phyloP scores from a whole-genome alignment of 2,113 vertebrate species.

The Argyrosomus japonicus region DNA sequence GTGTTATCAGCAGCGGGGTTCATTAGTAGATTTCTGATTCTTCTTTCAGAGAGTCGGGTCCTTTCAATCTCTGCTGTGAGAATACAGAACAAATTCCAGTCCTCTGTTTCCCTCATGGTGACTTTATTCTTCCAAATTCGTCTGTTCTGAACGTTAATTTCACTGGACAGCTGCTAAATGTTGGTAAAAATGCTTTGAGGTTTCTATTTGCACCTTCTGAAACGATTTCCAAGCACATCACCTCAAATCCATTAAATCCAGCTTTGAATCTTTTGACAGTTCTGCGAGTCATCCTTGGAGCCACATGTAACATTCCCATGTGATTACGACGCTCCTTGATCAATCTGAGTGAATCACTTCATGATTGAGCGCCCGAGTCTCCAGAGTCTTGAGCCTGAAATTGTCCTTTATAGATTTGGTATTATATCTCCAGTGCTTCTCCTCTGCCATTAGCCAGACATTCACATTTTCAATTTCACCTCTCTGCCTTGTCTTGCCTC shows the following conservation, averaged over 20 bases:
- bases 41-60: slow-evolving; percentile 22
- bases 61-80: slow-evolving; percentile 50
- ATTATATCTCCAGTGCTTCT: slow-evolving; percentile 70
- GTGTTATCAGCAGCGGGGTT: slow-evolving; percentile 51
- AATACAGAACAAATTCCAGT: slow-evolving; percentile 36
- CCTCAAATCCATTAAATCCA: slow-evolving; percentile 72
- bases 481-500: slow-evolving; percentile 64
- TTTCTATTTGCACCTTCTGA: slow-evolving; percentile 71
- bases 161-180: slow-evolving; percentile 71
- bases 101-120: slow-evolving; percentile 7
- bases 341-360: slow-evolving; percentile 76
- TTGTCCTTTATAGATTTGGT: slow-evolving; percentile 81
- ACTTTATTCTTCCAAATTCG: slow-evolving; percentile 39
- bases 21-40: slow-evolving; percentile 60
- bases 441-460: slow-evolving; percentile 67
- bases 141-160: slow-evolving; percentile 61
- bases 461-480: slow-evolving; percentile 78
- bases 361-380: slow-evolving; percentile 69
- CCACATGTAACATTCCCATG: slow-evolving; percentile 74
- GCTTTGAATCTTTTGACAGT: slow-evolving; percentile 67
- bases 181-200: slow-evolving; percentile 66
- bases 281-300: slow-evolving; percentile 48
- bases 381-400: slow-evolving; percentile 71
- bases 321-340: slow-evolving; percentile 77
- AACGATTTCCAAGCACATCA: slow-evolving; percentile 71